Evolutionary conservation across 2,113 vertebrate genomes (phyloP), one percentile per base, ranked within the genome.

Genomic region (Lepisosteus osseus): DNA sequence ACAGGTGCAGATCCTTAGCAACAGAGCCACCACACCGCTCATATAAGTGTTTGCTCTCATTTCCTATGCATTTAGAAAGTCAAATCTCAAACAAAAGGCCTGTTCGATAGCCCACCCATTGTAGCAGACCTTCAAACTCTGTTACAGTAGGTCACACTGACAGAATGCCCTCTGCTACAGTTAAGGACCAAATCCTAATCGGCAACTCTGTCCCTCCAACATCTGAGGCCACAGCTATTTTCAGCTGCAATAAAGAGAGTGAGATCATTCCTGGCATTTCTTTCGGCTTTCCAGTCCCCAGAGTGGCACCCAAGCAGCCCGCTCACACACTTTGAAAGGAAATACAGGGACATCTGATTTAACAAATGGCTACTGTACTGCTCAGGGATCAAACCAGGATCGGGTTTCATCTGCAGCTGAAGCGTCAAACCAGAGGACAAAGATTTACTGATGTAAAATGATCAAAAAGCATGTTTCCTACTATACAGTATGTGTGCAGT

Each of bases 191-290:
- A 3, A 13, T 44, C n/a, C 8, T 51, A 51, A 51, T 51, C 47
- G 5, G 47, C 15, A n/a, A 0, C 15, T 29, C 54, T 56, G n/a
- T 9, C 57, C 56, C 55, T 54, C 15, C 40, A n/a, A 8, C 68
- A 69, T 51, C 63, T 12, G 54, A 51, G 69, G 47, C 42, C 64
- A 56, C 61, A 67, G 55, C 40, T 78, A 73, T 74, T 82, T 77
- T 62, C 74, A 69, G 63, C 3, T 2, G 43, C n/a, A 41, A 4
- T 7, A 7, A 40, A 44, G 71, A 54, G 7, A 61, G 11, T 0
- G 3, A 14, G 64, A 56, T 4, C 3, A 40, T 65, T 14, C 79
- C 71, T 51, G 57, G 65, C 47, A 71, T 65, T 73, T 55, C 56
- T 44, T 41, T 15, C 17, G n/a, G 15, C 13, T 40, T 12, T 8